phyloP scores from a whole-genome alignment of 2,888 invertebrate genomes.

The Sepioteuthis lessoniana region DNA sequence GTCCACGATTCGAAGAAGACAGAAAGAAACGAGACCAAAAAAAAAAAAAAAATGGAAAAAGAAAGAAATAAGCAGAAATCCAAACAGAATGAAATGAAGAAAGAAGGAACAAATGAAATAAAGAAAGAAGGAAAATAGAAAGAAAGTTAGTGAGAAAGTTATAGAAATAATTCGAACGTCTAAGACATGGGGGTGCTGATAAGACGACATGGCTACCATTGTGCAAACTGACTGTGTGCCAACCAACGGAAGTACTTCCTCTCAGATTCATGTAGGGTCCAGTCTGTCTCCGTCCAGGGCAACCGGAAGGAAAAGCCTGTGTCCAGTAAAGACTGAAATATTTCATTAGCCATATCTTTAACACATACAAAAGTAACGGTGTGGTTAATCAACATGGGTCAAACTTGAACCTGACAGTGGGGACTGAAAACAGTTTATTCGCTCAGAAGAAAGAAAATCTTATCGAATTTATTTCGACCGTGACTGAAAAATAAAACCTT shows the following conservation, averaged over 20 bases:
- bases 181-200: not conserved
- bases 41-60: too few species aligned
- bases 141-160: not conserved
- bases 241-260: not conserved
- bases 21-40: too few species aligned
- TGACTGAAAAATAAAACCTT: too few species aligned
- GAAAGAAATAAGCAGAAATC: too few species aligned
- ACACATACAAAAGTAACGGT: not conserved
- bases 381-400: not conserved
- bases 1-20: too few species aligned
- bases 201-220: not conserved
- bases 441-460: not conserved
- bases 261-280: too few species aligned
- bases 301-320: not conserved
- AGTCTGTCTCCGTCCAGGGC: not conserved
- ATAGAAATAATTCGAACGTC: not conserved
- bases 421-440: not conserved
- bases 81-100: too few species aligned
- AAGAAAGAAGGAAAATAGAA: not conserved
- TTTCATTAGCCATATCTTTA: not conserved
- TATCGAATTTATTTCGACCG: not conserved
- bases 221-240: not conserved
- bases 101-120: too few species aligned
- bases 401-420: not conserved
- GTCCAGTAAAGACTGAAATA: not conserved